phyloP scores from a whole-genome alignment of 2,113 vertebrate genomes.

The Pipa parva region DNA sequence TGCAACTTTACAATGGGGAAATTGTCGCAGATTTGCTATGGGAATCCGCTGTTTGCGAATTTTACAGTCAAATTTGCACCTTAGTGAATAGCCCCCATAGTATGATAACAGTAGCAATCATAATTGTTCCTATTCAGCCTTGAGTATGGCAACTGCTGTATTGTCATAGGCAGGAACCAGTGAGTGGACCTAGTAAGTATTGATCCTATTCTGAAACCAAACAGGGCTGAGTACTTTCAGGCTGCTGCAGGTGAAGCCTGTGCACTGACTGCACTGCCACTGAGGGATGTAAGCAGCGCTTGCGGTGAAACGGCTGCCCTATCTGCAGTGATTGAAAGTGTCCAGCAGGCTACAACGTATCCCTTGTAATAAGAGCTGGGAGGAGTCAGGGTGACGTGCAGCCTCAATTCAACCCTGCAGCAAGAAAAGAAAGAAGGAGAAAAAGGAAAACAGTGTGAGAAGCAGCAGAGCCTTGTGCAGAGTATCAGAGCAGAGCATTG shows the following conservation, averaged over 20 bases:
- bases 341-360: slow-evolving; percentile 58
- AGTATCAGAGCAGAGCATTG: slow-evolving; percentile 14
- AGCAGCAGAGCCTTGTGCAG: slow-evolving; percentile 33
- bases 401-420: slow-evolving; percentile 67
- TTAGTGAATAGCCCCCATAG: too few relatives aligned
- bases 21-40: too few relatives aligned
- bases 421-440: slow-evolving; percentile 43
- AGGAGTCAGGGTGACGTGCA: slow-evolving; percentile 65
- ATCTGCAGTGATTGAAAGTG: slow-evolving; percentile 33
- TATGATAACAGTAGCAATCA: too few relatives aligned
- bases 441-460: slow-evolving; percentile 53
- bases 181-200: too few relatives aligned
- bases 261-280: background rate
- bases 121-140: too few relatives aligned
- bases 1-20: too few relatives aligned
- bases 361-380: slow-evolving; percentile 60
- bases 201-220: too few relatives aligned
- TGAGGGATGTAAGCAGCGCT: background rate
- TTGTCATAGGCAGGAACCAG: too few relatives aligned
- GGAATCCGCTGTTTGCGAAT: too few relatives aligned
- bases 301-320: background rate
- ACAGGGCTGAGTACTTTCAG: too few relatives aligned
- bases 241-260: background rate
- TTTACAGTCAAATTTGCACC: too few relatives aligned
- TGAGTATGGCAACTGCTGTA: too few relatives aligned